phyloP scores from a whole-genome alignment of 2,888 invertebrate species.

The Parascotia fuliginaria region DNA sequence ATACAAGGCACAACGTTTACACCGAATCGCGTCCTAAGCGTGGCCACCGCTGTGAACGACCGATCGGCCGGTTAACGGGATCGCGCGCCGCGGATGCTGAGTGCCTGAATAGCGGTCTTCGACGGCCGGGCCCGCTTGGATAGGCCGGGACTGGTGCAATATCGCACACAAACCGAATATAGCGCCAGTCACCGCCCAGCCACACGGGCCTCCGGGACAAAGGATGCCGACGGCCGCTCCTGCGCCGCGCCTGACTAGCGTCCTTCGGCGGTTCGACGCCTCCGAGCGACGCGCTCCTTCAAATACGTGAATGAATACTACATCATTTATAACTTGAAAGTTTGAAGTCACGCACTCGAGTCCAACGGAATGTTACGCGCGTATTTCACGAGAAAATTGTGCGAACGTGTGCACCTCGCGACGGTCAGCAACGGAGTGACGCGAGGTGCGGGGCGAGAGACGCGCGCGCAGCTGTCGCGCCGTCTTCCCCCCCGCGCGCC shows the following conservation, averaged over 20 bases:
- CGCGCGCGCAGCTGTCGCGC: slow-evolving; percentile 82
- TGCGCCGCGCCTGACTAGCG: slow-evolving; percentile 60
- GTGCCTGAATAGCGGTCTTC: slow-evolving; percentile 76
- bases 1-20: slow-evolving; percentile 80
- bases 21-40: slow-evolving; percentile 85
- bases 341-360: slow-evolving; percentile 60
- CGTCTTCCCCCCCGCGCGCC: slow-evolving; percentile 58
- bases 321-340: slow-evolving; percentile 51
- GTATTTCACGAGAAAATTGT: slow-evolving; percentile 48
- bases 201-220: slow-evolving; percentile 81
- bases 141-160: slow-evolving; percentile 87
- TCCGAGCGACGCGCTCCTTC: slow-evolving; percentile 36
- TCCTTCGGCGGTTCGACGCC: slow-evolving; percentile 47
- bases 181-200: slow-evolving; percentile 84
- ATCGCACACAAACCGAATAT: slow-evolving; percentile 81
- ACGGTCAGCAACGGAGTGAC: slow-evolving; percentile 68
- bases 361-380: slow-evolving; percentile 68
- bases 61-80: slow-evolving; percentile 81
- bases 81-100: slow-evolving; percentile 82
- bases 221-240: slow-evolving; percentile 68
- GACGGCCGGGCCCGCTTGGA: slow-evolving; percentile 81
- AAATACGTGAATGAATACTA: slow-evolving; percentile 44
- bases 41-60: slow-evolving; percentile 83
- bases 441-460: slow-evolving; percentile 68
- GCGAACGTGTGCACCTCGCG: slow-evolving; percentile 53